Evolutionary conservation across 2,797 vertebrate species (phyloP).

Genomic region (Cryptoblepharus egeriae): DNA sequence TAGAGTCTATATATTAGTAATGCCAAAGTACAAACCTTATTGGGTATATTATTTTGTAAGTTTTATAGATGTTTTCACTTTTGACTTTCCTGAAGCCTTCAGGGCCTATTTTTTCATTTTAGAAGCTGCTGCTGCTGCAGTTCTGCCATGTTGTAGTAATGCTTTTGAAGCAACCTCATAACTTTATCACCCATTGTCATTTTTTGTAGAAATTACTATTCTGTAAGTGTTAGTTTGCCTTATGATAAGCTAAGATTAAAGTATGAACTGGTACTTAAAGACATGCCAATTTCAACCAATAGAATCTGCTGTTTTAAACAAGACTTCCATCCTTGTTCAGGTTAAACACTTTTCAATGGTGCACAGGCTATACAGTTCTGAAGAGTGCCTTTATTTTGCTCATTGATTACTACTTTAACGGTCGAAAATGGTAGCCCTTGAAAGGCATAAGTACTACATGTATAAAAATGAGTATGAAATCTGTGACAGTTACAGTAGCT

Average conservation of each 20-base stretch:
- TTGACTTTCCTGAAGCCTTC: background rate
- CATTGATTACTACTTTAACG: background rate
- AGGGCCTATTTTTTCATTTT: background rate
- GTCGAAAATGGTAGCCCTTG: background rate
- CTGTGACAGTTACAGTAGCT: background rate
- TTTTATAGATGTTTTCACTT: background rate
- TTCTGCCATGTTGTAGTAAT: background rate
- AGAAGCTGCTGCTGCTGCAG: background rate
- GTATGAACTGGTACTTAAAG: background rate
- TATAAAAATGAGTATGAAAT: background rate
- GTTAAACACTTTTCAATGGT: background rate
- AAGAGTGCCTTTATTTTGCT: background rate
- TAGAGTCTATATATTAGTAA: background rate
- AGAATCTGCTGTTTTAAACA: background rate
- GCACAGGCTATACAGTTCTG: background rate
- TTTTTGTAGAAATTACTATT: background rate
- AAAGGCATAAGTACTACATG: background rate
- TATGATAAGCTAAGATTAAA: slow-evolving; percentile 8
- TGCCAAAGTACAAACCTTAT: background rate
- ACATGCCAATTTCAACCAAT: background rate
- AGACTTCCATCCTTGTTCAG: background rate
- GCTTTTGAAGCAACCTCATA: slow-evolving; percentile 5
- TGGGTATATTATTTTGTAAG: background rate
- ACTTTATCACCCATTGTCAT: background rate
- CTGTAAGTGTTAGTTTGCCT: background rate